phyloP scores from a whole-genome alignment of 2,888 invertebrate genomes.

The Eilema griseolum region DNA sequence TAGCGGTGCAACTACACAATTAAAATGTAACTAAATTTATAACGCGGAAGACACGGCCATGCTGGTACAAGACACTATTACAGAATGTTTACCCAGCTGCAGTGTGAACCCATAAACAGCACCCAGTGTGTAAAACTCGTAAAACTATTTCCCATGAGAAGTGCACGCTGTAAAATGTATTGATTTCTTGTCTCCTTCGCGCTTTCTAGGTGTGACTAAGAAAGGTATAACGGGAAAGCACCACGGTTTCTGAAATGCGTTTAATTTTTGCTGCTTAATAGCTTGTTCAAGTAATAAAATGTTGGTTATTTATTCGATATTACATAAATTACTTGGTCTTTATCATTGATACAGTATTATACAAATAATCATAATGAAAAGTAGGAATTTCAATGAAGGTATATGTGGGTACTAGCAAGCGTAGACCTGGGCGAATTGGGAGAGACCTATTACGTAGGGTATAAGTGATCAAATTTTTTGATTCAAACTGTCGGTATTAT shows the following conservation, averaged over 20 bases:
- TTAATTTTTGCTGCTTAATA: not conserved
- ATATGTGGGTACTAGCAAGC: too few species aligned
- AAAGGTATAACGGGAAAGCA: not conserved
- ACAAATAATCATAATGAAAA: not conserved
- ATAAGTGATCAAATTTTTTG: too few species aligned
- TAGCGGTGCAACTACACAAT: not conserved
- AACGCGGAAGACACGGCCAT: slow-evolving; percentile 17
- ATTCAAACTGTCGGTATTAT: too few species aligned
- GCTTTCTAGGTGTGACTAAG: slow-evolving; percentile 23
- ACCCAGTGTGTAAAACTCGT: slow-evolving; percentile 53
- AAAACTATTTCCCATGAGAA: slow-evolving; percentile 62
- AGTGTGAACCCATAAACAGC: slow-evolving; percentile 47
- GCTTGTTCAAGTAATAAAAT: not conserved
- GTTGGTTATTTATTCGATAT: not conserved
- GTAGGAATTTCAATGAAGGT: too few species aligned
- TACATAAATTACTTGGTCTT: not conserved
- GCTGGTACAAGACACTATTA: slow-evolving; percentile 30
- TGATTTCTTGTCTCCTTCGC: slow-evolving; percentile 30
- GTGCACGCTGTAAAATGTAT: slow-evolving; percentile 27
- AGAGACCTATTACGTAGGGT: too few species aligned
- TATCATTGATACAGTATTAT: not conserved
- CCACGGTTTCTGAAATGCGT: not conserved
- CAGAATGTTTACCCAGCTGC: slow-evolving; percentile 52
- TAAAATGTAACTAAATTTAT: slow-evolving; percentile 14
- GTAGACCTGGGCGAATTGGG: too few species aligned